Conservation (phyloP, 2,113 vertebrate species). For the Alces alces region DNA sequence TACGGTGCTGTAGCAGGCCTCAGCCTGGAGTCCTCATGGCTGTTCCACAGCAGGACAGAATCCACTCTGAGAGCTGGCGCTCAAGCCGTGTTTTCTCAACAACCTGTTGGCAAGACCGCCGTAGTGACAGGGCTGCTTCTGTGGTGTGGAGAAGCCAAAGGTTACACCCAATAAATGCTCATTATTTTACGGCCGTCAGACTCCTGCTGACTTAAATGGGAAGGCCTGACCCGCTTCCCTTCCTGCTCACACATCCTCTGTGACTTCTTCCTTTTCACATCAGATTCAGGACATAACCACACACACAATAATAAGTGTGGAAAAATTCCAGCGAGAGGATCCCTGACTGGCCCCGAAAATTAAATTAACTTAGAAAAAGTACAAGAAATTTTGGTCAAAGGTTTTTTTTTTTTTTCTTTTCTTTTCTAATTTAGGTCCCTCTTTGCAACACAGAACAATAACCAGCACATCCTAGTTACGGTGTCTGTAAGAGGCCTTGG, state of each 20-base stretch:
- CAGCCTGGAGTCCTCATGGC: background rate
- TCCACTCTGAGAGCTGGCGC: background rate
- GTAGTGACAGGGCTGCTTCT: background rate
- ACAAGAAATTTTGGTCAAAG: background rate
- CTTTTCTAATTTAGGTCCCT: conserved; percentile 8
- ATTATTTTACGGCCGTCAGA: background rate
- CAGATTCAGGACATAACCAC: background rate
- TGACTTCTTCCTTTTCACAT: background rate
- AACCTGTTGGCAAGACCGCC: background rate
- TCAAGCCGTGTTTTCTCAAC: background rate
- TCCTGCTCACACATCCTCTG: background rate
- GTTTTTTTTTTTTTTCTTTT: background rate
- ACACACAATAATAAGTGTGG: background rate
- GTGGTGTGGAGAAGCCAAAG: background rate
- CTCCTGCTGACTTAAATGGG: background rate
- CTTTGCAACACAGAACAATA: conserved; percentile 18
- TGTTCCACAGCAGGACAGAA: background rate
- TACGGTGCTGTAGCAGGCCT: background rate
- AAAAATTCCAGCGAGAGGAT: background rate
- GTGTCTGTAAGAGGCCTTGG: conserved; percentile 28
- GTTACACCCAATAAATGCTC: background rate
- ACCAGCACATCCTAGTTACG: background rate
- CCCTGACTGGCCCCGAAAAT: background rate
- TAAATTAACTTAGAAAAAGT: background rate
- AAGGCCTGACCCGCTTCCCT: background rate